Percentiles rank a stretch among this genome's conserved stretches.
phyloP scores from a whole-genome alignment of 2,888 invertebrate genomes.

The Sphaerophoria taeniata region DNA sequence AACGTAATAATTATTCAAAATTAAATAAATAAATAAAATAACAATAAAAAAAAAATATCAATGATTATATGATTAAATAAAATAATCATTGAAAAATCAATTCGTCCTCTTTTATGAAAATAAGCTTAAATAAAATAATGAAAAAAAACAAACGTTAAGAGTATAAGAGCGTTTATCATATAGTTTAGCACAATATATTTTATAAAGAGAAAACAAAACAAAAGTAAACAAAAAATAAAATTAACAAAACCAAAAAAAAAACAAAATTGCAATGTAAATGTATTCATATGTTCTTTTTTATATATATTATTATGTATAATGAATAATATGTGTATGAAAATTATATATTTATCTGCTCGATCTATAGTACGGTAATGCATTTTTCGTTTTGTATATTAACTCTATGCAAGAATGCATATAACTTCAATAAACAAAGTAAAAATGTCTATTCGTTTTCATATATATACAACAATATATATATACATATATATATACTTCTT shows the following conservation, averaged over 20 bases:
- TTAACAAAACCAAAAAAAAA: slow-evolving; percentile 58
- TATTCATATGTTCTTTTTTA: slow-evolving; percentile 71
- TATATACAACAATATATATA: slow-evolving; percentile 55
- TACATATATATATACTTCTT: slow-evolving; percentile 70
- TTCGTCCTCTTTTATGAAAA: slow-evolving; percentile 74
- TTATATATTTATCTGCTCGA: slow-evolving; percentile 73
- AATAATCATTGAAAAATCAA: slow-evolving; percentile 74
- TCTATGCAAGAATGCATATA: slow-evolving; percentile 66
- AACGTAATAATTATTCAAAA: slow-evolving; percentile 68
- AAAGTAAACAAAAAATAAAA: slow-evolving; percentile 44
- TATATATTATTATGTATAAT: slow-evolving; percentile 67
- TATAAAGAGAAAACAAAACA: slow-evolving; percentile 70
- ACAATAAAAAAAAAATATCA: slow-evolving; percentile 57
- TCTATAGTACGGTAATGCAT: slow-evolving; percentile 54
- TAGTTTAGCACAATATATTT: slow-evolving; percentile 75
- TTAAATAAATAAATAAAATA: slow-evolving; percentile 57
- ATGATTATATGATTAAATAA: slow-evolving; percentile 55
- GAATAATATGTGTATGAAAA: slow-evolving; percentile 66
- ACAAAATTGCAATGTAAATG: slow-evolving; percentile 68
- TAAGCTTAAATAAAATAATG: slow-evolving; percentile 72
- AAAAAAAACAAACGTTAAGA: slow-evolving; percentile 70
- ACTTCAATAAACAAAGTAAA: slow-evolving; percentile 52
- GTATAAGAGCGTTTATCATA: slow-evolving; percentile 75
- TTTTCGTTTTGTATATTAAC: slow-evolving; percentile 71
- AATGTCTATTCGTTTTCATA: slow-evolving; percentile 70